Base-by-base conservation (phyloP, 2,888 invertebrate genomes). In the Noctuana brunneofusca region DNA sequence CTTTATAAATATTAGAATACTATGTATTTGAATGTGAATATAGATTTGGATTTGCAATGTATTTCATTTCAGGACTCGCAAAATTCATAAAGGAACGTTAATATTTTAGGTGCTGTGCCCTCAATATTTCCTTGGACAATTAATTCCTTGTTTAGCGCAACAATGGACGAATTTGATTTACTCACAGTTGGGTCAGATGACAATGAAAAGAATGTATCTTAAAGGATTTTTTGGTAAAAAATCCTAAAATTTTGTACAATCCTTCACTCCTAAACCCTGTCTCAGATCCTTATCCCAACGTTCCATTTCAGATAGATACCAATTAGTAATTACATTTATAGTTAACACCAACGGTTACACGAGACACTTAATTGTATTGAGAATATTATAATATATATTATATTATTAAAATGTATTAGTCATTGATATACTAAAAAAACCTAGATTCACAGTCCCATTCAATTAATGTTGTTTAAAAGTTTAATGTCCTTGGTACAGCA, bases 51-150 rank as follows among this genome's bases (percentile, higher is more conserved):
- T 41, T 16, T 16, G 14, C n/a, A 16, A 41, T 14, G 14, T 41
- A 41, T 41, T 41, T 41, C n/a, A 41, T 16, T 41, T 41, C 38
- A 41, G 38, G 38, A 41, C 6, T 41, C n/a, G 8, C 12, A 41
- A 41, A 14, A 41, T 41, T 41, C 38, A 16, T 41, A n/a, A 41
- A 12, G 18, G 20, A 14, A 20, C 48, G 30, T 41, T 14, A 43
- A 24, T 43, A n/a, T 58, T 52, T 14, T 30, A 92, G 95, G 95
- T 69, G 94, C 95, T 6, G 89, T 95, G 54, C 96, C 96, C 6
- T 94, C 95, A 64, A 94, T 96, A 60, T 96, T 96, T 83, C 91
- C 94, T 3, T 95, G 95, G 94, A 72, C 64, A 63, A 69, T 58
- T 63, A 65, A 16, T 66, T 67, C 38, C 2, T 1, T 16, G 14